Percentiles rank a stretch among this genome's conserved stretches.
Evolutionary conservation across 1,140 invertebrate genomes (phyloP).

Genomic region (Theocolax elegans): DNA sequence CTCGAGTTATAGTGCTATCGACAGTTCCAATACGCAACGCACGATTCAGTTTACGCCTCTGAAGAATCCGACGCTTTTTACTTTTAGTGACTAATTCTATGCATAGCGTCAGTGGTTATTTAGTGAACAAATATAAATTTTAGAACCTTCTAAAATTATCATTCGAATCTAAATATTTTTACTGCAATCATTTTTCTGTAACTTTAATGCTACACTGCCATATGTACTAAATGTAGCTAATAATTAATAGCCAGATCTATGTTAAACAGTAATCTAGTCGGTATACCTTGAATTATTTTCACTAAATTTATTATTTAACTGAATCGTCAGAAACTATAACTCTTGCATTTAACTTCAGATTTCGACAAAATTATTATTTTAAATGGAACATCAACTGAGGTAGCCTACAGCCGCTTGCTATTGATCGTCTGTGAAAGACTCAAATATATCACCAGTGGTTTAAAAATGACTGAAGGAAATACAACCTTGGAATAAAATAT

Average conservation of each 20-base stretch:
- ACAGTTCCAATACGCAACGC: background rate
- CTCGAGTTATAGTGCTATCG: background rate
- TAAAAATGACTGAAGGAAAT: background rate
- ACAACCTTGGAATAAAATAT: background rate
- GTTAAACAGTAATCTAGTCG: too few species aligned
- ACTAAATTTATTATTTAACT: background rate
- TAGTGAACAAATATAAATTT: background rate
- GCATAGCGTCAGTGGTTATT: background rate
- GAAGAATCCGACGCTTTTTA: background rate
- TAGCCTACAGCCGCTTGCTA: background rate
- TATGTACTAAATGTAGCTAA: too few species aligned
- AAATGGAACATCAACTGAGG: slow-evolving; percentile 16
- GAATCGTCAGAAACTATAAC: too few species aligned
- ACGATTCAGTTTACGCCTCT: background rate
- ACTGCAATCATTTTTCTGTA: too few species aligned
- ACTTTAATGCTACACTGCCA: too few species aligned
- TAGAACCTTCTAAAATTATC: too few species aligned
- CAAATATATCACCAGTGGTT: background rate
- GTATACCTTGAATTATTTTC: background rate
- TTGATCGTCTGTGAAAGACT: background rate
- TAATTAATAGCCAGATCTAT: too few species aligned
- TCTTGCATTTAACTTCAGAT: too few species aligned
- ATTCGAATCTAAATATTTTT: too few species aligned
- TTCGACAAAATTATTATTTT: too few species aligned
- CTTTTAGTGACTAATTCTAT: too few species aligned